These are phyloP conservation scores for Dinoponera quadriceps DNA, from an alignment of 1,140 invertebrate species.

Conservation along the genomic window DNA sequence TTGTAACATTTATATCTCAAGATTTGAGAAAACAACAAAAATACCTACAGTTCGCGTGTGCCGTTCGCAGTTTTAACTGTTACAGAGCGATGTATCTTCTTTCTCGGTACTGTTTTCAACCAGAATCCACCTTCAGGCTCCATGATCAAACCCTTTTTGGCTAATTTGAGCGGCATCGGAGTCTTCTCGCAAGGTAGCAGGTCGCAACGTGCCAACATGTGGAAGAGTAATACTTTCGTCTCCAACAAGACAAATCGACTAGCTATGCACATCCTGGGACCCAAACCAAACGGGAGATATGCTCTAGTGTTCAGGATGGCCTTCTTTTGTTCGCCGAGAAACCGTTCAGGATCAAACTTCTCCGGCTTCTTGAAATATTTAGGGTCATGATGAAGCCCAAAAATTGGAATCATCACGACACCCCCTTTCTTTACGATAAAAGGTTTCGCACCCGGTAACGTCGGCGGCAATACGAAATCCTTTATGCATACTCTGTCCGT, in stretches of 20 bases:
- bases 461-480: conserved; percentile 83
- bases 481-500: conserved; percentile 85
- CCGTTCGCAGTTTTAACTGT: not conserved
- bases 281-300: conserved; percentile 88
- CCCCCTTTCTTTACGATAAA: conserved; percentile 78
- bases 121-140: conserved; percentile 25
- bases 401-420: conserved; percentile 58
- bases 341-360: conserved; percentile 84
- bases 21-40: conserved; percentile 51
- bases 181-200: conserved; percentile 68
- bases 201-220: conserved; percentile 73
- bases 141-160: not conserved
- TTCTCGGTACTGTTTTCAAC: conserved; percentile 40
- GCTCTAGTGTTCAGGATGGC: conserved; percentile 79
- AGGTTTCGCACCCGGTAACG: conserved; percentile 61
- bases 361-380: conserved; percentile 82
- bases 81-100: conserved; percentile 3
- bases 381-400: conserved; percentile 75
- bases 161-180: not conserved
- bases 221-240: conserved; percentile 72
- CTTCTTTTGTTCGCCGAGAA: conserved; percentile 80
- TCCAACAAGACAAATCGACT: conserved; percentile 76
- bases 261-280: conserved; percentile 85
- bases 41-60: conserved; percentile 33
- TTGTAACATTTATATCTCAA: no score